These are phyloP conservation scores for Columba guinea DNA, from an alignment of 2,797 vertebrate species.

Conservation along the genomic window DNA sequence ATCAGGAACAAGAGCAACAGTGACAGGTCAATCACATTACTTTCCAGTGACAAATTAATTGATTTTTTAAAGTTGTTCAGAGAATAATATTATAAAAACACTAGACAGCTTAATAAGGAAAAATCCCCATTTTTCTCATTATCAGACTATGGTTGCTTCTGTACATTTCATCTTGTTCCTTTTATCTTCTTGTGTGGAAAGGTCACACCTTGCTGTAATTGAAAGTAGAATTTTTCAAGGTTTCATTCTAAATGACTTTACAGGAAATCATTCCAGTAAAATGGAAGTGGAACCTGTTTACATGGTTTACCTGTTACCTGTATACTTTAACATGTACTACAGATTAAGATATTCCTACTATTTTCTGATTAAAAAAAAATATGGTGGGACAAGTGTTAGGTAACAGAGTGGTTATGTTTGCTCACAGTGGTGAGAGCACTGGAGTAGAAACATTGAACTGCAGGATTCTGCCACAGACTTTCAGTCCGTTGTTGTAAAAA, in stretches of 20 bases:
- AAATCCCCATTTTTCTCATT: neutral
- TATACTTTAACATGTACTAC: neutral
- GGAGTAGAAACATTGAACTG: neutral
- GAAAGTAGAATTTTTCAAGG: neutral
- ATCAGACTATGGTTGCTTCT: neutral
- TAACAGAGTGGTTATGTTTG: accelerated
- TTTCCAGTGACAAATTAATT: conserved; percentile 26
- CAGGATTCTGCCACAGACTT: neutral
- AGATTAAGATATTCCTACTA: neutral
- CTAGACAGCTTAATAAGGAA: neutral
- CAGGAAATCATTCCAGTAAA: neutral
- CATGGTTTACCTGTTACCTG: neutral
- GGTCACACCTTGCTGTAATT: neutral
- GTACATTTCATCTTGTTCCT: neutral
- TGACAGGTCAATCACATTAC: neutral
- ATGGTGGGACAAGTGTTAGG: neutral
- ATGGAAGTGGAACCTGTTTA: neutral
- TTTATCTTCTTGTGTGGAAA: neutral
- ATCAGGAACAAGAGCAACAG: neutral
- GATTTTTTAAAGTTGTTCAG: neutral
- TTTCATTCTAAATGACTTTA: neutral
- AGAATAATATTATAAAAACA: neutral
- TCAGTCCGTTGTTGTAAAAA: neutral
- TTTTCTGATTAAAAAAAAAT: neutral
- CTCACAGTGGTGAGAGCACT: neutral